Base-by-base conservation (phyloP, 2,113 vertebrate species). In the Octodon degus region DNA sequence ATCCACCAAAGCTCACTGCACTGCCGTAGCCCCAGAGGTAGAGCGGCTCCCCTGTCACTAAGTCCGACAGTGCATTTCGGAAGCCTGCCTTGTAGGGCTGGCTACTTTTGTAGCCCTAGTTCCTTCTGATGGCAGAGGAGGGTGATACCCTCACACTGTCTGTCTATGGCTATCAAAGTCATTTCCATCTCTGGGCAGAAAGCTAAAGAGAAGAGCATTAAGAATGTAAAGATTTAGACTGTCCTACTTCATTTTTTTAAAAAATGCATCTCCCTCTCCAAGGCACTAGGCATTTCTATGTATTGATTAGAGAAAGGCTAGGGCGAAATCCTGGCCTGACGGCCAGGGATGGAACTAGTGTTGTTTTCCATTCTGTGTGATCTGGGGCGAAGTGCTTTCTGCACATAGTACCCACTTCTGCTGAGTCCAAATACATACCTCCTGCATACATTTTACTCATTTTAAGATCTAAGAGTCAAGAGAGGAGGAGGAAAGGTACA, bases 1-100 rank as follows among this genome's bases (percentile, higher is more conserved):
- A 99, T 99, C 98, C 70, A 92, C 97, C 93, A 91, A 97, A 98
- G 98, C 98, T 98, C 98, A 98, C 97, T 96, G 98, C 87, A 97
- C 97, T 94, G 98, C 98, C 89, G 98, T 98, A 98, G 98, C 97
- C 98, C 98, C 97, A 95, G 34, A 72, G 32, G 14, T 40, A 94
- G 98, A 92, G 91, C 16, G 83, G 97, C 96, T 95, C 97, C 97
- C 97, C 79, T 68, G 97, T 98, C 97, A 94, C 97, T 95, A 97
- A 98, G 98, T 98, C 98, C 9, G 1, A 37, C 96, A 93, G 92
- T 92, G 97, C 92, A 43, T 91, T 91, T 96, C 65, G 60, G 96
- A 93, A 97, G 81, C 92, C 94, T 83, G 67, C 94, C 67, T 80
- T 24, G 5, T 90, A 91, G 89, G 88, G 88, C 92, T 89, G 82